Base-by-base conservation (phyloP, 1,140 invertebrate species). In the Mercenaria mercenaria region DNA sequence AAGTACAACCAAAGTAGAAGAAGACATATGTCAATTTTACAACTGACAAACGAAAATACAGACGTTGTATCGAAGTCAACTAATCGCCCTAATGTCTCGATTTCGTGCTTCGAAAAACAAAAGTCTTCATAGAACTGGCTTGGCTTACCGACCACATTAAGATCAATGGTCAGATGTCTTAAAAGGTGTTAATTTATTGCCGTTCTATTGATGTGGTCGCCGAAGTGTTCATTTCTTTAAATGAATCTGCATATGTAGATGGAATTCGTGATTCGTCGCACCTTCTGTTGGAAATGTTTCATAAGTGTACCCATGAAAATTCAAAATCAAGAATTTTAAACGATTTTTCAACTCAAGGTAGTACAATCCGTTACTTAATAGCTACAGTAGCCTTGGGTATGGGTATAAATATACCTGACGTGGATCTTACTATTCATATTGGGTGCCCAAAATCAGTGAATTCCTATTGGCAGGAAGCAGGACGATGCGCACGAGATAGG, bases 391-490 rank as follows among this genome's bases (percentile, higher is more conserved):
- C 64, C 11, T 41, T 67, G 41, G 64, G 59, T 69, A 84, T 84
- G 59, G 81, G 39, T 11, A 72, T 79, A 6, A 37, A 88, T 10
- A 80, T 88, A 15, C 29, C 23, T n/a, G 74, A 88, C 41, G n/a
- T 88, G 10, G n/a, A 67, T 41, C n/a, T 88, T 32, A 59, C 81
- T n/a, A n/a, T n/a, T n/a, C n/a, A n/a, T n/a, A n/a, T n/a, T n/a
- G n/a, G 67, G 8, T 59, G 34, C 23, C 1, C 76, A 18, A 79
- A 69, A 20, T 61, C 74, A 64, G 56, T 80, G 23, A 20, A 61
- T 8, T 61, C 72, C 13, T 88, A 88, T 52, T 88, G 86, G 59
- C 86, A 88, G 39, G 76, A 79, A 29, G 50, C 29, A 23, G 86
- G 76, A n/a, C 10, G 74, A 50, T 74, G 67, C 52, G 64, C 67